Percentiles rank a stretch among this genome's conserved stretches.
Evolutionary conservation across 35 echinoderm and acorn worm genomes (phyloP).

Genomic region (Ophioderma brevispina): DNA sequence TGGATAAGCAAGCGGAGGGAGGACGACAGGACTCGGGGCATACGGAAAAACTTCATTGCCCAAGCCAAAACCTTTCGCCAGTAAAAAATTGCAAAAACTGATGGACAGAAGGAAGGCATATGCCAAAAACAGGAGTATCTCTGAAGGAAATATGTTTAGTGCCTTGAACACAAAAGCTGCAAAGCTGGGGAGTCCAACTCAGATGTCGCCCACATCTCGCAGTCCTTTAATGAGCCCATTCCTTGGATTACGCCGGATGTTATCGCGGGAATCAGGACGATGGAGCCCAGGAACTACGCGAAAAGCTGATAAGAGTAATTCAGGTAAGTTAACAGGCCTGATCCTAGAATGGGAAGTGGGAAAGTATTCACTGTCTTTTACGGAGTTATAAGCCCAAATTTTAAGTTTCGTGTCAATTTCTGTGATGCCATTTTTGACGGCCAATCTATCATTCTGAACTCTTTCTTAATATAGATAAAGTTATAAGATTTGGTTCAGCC

Average conservation of each 20-base stretch:
- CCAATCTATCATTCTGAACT: no score
- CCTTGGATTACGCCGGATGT: slow-evolving; percentile 3
- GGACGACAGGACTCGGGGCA: not conserved
- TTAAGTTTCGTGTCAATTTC: no score
- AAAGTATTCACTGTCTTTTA: no score
- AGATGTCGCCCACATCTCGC: not conserved
- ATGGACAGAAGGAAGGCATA: not conserved
- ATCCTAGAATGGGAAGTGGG: no score
- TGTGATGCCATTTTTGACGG: no score
- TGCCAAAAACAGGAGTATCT: not conserved
- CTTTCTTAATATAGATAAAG: no score
- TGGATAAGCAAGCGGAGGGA: not conserved
- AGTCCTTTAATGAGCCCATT: not conserved
- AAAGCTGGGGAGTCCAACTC: not conserved
- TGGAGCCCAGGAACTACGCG: not conserved
- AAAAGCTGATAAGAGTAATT: not conserved
- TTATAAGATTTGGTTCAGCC: no score
- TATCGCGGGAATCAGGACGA: not conserved
- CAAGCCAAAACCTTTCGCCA: not conserved
- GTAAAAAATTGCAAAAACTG: not conserved
- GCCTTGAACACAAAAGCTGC: not conserved
- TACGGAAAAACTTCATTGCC: not conserved
- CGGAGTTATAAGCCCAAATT: no score
- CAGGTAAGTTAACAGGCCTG: not conserved
- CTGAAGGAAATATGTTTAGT: slow-evolving; percentile 3